Base-by-base conservation (phyloP, 2,797 vertebrate genomes). In the Chelmon rostratus region DNA sequence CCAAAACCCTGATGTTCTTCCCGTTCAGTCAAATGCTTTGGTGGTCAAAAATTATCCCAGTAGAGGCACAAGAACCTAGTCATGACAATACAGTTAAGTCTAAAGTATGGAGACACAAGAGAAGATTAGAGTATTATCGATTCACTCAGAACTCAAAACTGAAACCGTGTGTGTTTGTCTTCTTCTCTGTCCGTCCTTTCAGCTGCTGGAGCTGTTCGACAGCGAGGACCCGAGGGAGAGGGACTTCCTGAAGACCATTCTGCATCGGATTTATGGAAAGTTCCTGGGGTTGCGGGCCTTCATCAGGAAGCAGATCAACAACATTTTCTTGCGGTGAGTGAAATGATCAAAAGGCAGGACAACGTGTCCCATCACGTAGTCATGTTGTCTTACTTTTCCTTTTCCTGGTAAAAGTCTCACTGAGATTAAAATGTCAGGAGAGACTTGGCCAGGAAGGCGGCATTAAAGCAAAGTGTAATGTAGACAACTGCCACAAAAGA, bases 261-360 rank as follows among this genome's bases (percentile, higher is more conserved):
- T 99, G 68, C 98, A 99, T 91, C 96, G 98, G 77, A 98, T 99
- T 90, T 99, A 99, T 57, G 98, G 98, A 76, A 99, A 99, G 90
- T 99, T 99, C 90, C 96, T 99, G 0, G 98, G 98, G 49, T 90
- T 99, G 88, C 95, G 98, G 83, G 98, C 98, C 16, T 99, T 99
- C 95, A 98, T 99, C 95, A 96, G 98, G 93, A 99, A 99, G 92
- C 98, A 99, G 89, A 99, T 99, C 81, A 99, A 99, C 96, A 99
- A 99, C 94, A 98, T 99, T 90, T 99, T 99, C 91, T 94, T 99
- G 93, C 96, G 97, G 98, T 99, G 94, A 90, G 93, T 74, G 18
- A 53, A 65, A n/a, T 3, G 0, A 33, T 70, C 2, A 25, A 23
- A 58, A 33, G 21, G 13, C 28, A 54, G 10, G 61, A 46, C 78